Base-by-base conservation (phyloP, 1,140 invertebrate genomes). In the Physella acuta region DNA sequence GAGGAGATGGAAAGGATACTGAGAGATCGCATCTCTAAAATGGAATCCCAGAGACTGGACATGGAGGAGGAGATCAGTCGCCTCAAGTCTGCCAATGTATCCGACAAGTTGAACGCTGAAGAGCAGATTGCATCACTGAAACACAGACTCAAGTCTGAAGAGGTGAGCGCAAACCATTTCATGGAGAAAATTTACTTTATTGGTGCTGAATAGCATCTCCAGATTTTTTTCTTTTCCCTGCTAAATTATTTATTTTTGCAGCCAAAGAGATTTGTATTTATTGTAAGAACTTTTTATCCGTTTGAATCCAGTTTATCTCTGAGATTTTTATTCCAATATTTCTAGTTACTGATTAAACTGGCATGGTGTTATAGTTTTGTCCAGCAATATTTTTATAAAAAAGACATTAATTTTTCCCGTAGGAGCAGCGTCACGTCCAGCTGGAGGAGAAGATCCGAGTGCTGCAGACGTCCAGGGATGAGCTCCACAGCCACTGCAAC, bases 11-110 rank as follows among this genome's bases (percentile, higher is more conserved):
- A 85, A 67, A 76, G 73, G 34, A 71, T 75, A 28, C 68, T 84
- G 71, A 68, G 79, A 36, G 82, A 85, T 34, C 72, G 82, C 65
- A 81, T 84, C 20, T 74, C 76, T 55, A 79, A 79, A 53, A 49
- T 82, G 70, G 82, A 84, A 62, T 73, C 74, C 60, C 77, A 78
- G 24, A 61, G 79, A 17, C 55, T 81, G 30, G 77, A 82, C 44
- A 73, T 81, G 52, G 82, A 84, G 66, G 82, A 84, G 62, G 82
- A 83, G 61, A 74, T 82, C 5, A 80, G 78, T 63, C 73, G 77
- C n/a, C 73, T 79, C 64, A 84, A 84, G 74, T 73, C 78, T 49
- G 60, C 61, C 11, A 78, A 76, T 36, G 73, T 79, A 62, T 71
- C 74, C 5, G 79, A 81, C 36, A 78, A 78, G 67, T 59, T 83